phyloP scores from a whole-genome alignment of 2,113 vertebrate genomes.

The Rhodinocichla rosea region DNA sequence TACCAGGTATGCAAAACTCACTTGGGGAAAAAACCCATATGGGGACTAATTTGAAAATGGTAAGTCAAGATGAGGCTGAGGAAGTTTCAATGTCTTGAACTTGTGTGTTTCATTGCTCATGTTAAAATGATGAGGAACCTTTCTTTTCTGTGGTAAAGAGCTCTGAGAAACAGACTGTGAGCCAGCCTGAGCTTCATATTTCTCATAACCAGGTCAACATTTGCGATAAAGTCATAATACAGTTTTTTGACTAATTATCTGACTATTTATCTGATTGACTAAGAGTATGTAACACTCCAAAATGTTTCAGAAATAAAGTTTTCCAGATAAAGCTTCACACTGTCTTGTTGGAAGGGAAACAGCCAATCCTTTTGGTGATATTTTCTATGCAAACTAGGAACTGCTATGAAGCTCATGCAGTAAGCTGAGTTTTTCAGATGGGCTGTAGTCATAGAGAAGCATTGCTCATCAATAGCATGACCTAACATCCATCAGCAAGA shows the following conservation, averaged over 20 bases:
- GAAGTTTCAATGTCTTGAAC: neutral
- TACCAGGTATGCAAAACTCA: fast-evolving
- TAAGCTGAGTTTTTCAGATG: neutral
- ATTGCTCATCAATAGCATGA: neutral
- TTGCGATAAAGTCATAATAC: neutral
- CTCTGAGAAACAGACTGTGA: neutral
- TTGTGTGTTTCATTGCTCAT: neutral
- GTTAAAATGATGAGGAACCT: neutral
- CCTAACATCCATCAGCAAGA: neutral
- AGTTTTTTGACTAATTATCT: neutral
- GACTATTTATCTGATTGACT: neutral
- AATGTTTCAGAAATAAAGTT: neutral
- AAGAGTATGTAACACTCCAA: neutral
- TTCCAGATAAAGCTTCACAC: neutral
- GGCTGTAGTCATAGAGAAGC: neutral
- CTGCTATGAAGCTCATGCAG: neutral
- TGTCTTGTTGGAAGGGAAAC: neutral
- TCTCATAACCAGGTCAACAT: neutral
- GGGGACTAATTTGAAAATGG: neutral
- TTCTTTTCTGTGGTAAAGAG: neutral
- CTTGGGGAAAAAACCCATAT: neutral
- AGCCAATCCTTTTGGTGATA: neutral
- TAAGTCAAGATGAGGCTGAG: neutral
- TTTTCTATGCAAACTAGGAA: neutral
- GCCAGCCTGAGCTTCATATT: neutral